Evolutionary conservation across 1,140 invertebrate genomes (phyloP).

Genomic region (Drosophila eugracilis): DNA sequence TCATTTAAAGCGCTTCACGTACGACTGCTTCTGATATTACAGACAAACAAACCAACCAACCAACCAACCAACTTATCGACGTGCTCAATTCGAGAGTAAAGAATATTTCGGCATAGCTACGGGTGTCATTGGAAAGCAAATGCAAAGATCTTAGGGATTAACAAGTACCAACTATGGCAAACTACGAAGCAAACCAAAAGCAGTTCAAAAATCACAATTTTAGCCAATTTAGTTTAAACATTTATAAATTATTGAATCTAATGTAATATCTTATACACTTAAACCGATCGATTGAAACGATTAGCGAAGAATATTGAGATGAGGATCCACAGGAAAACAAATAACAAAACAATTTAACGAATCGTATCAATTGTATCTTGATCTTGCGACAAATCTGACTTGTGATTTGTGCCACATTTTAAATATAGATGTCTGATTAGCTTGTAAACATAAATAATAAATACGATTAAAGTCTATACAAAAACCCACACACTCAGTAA

Average conservation of each 20-base stretch:
- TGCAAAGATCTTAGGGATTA: constrained; percentile 58
- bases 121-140: constrained; percentile 53
- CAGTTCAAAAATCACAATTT: constrained; percentile 81
- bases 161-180: constrained; percentile 53
- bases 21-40: constrained; percentile 70
- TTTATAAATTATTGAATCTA: constrained; percentile 69
- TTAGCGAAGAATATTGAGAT: constrained; percentile 18
- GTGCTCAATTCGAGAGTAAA: constrained; percentile 63
- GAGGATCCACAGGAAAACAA: constrained; percentile 36
- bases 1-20: constrained; percentile 67
- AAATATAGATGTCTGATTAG: constrained; percentile 83
- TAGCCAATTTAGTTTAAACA: constrained; percentile 82
- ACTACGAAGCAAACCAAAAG: constrained; percentile 81
- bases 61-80: constrained; percentile 42
- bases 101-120: constrained; percentile 56
- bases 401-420: constrained; percentile 83
- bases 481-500: constrained; percentile 65
- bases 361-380: constrained; percentile 82
- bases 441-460: constrained; percentile 65
- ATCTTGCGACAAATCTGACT: constrained; percentile 81
- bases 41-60: constrained; percentile 47
- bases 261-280: constrained; percentile 61
- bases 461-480: constrained; percentile 55
- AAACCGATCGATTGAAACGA: constrained; percentile 34
- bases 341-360: constrained; percentile 59